phyloP scores from a whole-genome alignment of 2,113 vertebrate genomes.

The Microtus richardsoni region DNA sequence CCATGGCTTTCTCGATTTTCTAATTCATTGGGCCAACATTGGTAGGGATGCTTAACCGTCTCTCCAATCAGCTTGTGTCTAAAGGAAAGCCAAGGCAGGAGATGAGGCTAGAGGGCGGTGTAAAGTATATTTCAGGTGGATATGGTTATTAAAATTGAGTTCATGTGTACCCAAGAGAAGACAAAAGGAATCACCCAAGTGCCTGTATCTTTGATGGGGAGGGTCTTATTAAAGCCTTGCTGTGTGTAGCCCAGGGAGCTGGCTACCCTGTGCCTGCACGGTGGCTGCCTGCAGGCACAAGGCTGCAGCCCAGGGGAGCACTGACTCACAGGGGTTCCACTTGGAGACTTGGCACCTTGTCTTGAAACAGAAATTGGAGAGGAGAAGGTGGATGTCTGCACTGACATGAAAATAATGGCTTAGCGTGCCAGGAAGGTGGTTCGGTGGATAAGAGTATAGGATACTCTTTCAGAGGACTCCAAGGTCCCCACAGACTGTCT shows the following conservation, averaged over 20 bases:
- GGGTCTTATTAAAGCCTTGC: not conserved
- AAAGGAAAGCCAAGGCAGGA: not conserved
- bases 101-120: not conserved
- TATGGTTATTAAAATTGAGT: not conserved
- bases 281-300: not conserved
- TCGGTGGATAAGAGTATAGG: not conserved
- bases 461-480: not conserved
- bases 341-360: not conserved
- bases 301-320: not conserved
- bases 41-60: not conserved
- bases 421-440: not conserved
- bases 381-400: not conserved
- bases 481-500: not conserved
- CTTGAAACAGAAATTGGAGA: not conserved
- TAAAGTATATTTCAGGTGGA: not conserved
- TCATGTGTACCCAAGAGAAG: not conserved
- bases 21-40: not conserved
- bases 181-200: not conserved
- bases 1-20: not conserved
- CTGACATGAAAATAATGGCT: not conserved
- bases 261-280: not conserved
- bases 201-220: not conserved
- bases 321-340: not conserved
- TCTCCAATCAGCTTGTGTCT: not conserved
- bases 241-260: not conserved